These are phyloP conservation scores for Atta cephalotes DNA, from an alignment of 1,140 invertebrate genomes.

Conservation along the genomic window DNA sequence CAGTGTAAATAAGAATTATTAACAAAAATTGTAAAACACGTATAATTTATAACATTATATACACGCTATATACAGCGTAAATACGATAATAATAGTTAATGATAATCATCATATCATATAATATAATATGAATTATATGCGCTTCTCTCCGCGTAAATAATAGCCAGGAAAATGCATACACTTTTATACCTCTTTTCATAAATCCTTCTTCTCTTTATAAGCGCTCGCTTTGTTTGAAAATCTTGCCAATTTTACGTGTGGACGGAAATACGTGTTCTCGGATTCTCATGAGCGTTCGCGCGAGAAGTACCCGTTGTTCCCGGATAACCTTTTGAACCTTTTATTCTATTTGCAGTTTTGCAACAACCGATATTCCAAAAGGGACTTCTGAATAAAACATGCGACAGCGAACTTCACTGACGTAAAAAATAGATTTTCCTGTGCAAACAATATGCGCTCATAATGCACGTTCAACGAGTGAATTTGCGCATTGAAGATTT, in stretches of 20 bases:
- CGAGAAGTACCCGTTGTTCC: conserved; percentile 30
- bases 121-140: background rate
- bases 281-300: background rate
- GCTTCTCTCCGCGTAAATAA: background rate
- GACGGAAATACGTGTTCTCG: conserved; percentile 22
- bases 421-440: conserved; percentile 40
- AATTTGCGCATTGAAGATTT: conserved; percentile 42
- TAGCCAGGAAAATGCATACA: background rate
- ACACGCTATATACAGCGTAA: background rate
- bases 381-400: conserved; percentile 48
- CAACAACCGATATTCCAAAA: conserved; percentile 38
- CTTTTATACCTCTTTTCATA: background rate
- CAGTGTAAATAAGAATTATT: background rate
- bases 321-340: conserved; percentile 52
- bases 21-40: background rate
- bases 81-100: background rate
- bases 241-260: conserved; percentile 49
- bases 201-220: conserved; percentile 6
- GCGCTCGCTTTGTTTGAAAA: conserved; percentile 30
- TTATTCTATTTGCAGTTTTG: conserved; percentile 44
- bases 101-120: background rate
- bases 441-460: conserved; percentile 19
- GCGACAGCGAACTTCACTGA: conserved; percentile 26
- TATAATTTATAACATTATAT: background rate
- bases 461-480: background rate